Conservation (phyloP, 2,888 invertebrate genomes). For the Deroplatys truncata region DNA sequence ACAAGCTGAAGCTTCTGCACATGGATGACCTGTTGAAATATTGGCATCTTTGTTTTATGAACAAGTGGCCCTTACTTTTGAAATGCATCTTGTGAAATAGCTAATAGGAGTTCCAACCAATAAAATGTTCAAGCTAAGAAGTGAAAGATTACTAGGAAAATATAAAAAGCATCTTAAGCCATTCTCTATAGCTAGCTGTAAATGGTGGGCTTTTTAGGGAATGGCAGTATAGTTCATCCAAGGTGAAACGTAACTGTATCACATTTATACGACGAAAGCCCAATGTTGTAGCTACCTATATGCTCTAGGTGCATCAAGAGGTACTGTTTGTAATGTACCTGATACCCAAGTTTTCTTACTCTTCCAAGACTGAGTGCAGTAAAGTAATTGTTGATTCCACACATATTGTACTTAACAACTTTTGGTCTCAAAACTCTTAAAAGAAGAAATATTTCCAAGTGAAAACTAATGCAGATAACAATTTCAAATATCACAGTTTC, state of each 20-base stretch:
- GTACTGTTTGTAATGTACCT: background rate
- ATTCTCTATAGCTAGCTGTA: background rate
- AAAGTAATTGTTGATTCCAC: background rate
- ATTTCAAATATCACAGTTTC: background rate
- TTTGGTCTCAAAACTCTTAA: background rate
- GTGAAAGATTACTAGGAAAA: background rate
- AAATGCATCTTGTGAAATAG: too few species aligned
- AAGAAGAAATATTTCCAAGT: background rate
- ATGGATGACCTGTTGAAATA: too few species aligned
- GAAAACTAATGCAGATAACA: background rate
- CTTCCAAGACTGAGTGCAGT: background rate
- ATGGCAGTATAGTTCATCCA: background rate
- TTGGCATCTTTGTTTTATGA: too few species aligned
- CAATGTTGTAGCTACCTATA: background rate
- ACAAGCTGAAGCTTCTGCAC: too few species aligned
- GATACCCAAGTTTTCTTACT: background rate
- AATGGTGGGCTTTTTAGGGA: background rate
- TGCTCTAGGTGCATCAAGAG: background rate
- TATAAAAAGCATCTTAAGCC: background rate
- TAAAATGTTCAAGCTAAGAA: background rate
- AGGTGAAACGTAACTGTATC: background rate
- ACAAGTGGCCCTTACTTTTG: too few species aligned
- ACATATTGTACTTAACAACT: background rate
- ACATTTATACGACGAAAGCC: background rate
- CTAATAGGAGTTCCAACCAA: background rate